Base-by-base conservation (phyloP, 2,113 vertebrate genomes). In the Onychostruthus taczanowskii region DNA sequence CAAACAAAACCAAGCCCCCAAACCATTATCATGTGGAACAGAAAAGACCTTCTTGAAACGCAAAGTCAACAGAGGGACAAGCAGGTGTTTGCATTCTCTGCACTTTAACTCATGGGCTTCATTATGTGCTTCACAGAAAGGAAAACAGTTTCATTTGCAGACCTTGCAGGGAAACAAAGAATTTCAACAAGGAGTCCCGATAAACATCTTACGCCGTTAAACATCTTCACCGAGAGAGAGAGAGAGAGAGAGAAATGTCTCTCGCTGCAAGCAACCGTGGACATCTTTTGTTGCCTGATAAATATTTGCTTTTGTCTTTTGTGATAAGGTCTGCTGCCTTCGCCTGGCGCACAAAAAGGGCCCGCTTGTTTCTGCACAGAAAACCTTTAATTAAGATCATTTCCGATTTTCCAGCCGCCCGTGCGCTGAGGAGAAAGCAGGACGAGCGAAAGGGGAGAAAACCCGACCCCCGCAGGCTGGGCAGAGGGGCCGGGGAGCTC, bases 251-350 rank as follows among this genome's bases (percentile, higher is more conserved):
- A 97, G 94, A 97, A 98, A 97, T 98, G 97, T 96, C 41, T 20
- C 58, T 53, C 74, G 82, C 56, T 44, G 96, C 97, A 97, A 96
- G 97, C 97, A 92, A 64, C 95, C 79, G 47, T 35, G 94, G 96
- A 96, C 84, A 82, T 79, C 96, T 97, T 98, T 99, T 98, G 98
- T 99, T 98, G 98, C 97, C 97, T 96, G 96, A 97, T 98, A 98
- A 99, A 98, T 98, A 98, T 98, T 99, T 98, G 98, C 96, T 95
- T 98, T 98, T 97, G 97, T 96, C 96, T 98, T 98, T 98, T 98
- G 98, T 97, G 98, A 96, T 94, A 96, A 94, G 89, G 78, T 94
- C 90, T 93, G 59, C 78, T 74, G 95, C 89, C 78, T 94, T 62
- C 85, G 82, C 96, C 84, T 30, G 18, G 6, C 49, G 3, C 89